Percentiles rank a stretch among this genome's conserved stretches.
phyloP scores from a whole-genome alignment of 2,888 invertebrate genomes.

The Drosophila subsilvestris region DNA sequence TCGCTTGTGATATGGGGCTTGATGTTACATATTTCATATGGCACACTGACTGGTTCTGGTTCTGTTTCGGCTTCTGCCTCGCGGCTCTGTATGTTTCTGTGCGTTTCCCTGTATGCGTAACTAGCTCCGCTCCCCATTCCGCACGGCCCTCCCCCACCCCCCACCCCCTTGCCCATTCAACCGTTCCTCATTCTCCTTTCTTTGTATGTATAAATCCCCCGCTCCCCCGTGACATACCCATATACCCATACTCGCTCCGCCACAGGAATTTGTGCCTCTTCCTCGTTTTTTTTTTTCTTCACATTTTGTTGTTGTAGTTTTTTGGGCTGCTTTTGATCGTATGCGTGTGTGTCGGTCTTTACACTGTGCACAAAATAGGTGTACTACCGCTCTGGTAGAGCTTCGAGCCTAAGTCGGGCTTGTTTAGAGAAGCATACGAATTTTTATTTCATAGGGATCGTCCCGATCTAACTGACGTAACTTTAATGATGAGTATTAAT shows the following conservation, averaged over 20 bases:
- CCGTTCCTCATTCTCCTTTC: neutral
- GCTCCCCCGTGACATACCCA: constrained; percentile 4
- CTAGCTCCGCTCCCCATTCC: constrained; percentile 44
- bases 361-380: constrained; percentile 63
- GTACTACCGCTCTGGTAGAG: constrained; percentile 3
- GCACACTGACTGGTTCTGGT: constrained; percentile 57
- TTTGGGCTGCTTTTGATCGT: constrained; percentile 50
- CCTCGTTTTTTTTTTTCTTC: constrained; percentile 60
- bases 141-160: neutral
- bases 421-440: neutral
- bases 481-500: too few relatives aligned
- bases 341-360: constrained; percentile 50
- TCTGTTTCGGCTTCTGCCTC: constrained; percentile 25
- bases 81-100: neutral
- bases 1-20: constrained; percentile 44
- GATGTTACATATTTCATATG: constrained; percentile 74
- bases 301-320: constrained; percentile 49
- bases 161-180: neutral
- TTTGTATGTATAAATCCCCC: neutral
- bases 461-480: too few relatives aligned
- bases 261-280: constrained; percentile 59
- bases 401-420: constrained; percentile 1
- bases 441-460: neutral
- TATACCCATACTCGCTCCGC: constrained; percentile 34
- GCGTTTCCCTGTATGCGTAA: constrained; percentile 39